Percentiles rank a stretch among this genome's conserved stretches.
Conservation (phyloP, 2,113 vertebrate genomes). For the Rhabdomys dilectus region DNA sequence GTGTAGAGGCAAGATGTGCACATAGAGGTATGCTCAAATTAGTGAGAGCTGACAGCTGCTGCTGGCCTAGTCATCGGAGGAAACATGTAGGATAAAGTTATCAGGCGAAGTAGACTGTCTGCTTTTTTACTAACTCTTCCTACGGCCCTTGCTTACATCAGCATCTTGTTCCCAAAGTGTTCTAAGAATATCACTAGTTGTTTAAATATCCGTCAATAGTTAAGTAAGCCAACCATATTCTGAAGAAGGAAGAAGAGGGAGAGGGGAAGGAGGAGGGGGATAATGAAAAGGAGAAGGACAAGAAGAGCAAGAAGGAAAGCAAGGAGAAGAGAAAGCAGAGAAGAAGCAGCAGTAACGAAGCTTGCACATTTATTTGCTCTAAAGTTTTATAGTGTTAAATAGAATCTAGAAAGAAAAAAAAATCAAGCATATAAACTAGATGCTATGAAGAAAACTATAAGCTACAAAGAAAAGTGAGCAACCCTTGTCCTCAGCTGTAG, state of each 20-base stretch:
- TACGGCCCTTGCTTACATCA: background rate
- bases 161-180: background rate
- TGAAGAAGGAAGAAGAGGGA: background rate
- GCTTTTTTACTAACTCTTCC: slow-evolving; percentile 25
- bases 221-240: slow-evolving; percentile 33
- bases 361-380: background rate
- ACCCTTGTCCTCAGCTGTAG: background rate
- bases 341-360: background rate
- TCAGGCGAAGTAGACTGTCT: background rate
- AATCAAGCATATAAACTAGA: background rate
- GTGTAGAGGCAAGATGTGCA: background rate
- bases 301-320: background rate
- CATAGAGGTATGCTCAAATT: background rate
- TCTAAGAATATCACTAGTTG: background rate
- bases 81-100: slow-evolving; percentile 12
- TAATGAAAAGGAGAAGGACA: too few species aligned
- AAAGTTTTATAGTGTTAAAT: background rate
- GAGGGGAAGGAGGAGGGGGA: too few species aligned
- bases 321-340: background rate
- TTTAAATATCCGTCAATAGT: slow-evolving; percentile 7
- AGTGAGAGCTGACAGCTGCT: background rate
- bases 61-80: background rate
- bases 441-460: too few species aligned
- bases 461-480: background rate
- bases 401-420: slow-evolving; percentile 36